phyloP scores from a whole-genome alignment of 2,888 invertebrate species.

The Trachelus troglodyta region DNA sequence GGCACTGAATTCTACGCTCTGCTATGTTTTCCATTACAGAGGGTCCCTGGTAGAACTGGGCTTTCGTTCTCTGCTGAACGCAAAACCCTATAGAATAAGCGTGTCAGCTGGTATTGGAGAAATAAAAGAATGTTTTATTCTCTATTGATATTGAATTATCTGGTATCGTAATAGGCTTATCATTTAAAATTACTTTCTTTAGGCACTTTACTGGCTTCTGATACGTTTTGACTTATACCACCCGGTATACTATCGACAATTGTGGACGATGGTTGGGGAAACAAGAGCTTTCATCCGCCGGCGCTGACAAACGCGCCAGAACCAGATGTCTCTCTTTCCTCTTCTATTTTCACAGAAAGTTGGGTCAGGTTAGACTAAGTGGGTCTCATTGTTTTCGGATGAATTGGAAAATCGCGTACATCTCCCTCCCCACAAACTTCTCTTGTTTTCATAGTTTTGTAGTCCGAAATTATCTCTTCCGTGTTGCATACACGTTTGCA shows the following conservation, averaged over 20 bases:
- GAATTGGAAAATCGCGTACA: not conserved
- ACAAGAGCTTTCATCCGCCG: not conserved
- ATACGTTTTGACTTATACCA: not conserved
- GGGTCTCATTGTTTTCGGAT: constrained; percentile 5
- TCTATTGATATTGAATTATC: too few species aligned
- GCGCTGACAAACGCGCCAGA: constrained; percentile 11
- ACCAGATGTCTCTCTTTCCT: constrained; percentile 21
- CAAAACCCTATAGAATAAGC: not conserved
- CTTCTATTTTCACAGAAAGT: constrained; percentile 15
- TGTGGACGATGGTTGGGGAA: not conserved
- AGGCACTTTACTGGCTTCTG: not conserved
- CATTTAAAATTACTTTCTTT: not conserved
- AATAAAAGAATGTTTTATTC: not conserved
- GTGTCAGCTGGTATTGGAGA: not conserved
- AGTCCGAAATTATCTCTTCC: not conserved
- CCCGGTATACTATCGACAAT: not conserved
- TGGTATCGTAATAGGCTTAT: not conserved
- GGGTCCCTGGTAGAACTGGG: not conserved
- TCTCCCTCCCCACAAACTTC: not conserved
- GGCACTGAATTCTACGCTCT: not conserved
- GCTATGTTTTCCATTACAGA: not conserved
- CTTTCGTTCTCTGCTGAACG: not conserved
- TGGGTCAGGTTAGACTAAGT: constrained; percentile 22
- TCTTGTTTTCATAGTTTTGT: not conserved
- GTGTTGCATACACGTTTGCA: not conserved